Conservation (phyloP, 2,797 vertebrate species). For the Myotis planiceps region DNA sequence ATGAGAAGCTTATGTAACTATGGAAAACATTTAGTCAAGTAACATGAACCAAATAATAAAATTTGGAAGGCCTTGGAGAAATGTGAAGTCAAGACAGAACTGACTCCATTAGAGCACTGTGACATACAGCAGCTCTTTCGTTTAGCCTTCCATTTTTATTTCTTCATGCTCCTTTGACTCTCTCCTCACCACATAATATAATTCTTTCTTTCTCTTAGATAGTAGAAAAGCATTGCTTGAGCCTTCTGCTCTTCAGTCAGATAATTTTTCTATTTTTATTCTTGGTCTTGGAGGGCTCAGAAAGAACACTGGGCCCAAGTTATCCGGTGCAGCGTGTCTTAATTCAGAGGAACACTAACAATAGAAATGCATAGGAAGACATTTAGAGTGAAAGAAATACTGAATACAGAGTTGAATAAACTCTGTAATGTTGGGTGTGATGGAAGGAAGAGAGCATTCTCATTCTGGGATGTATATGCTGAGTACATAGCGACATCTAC, state of each 20-base stretch:
- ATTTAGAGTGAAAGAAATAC: not conserved
- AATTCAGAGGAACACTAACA: not conserved
- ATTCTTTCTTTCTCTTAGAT: not conserved
- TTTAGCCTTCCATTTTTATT: not conserved
- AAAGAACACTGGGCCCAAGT: not conserved
- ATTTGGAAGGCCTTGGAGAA: not conserved
- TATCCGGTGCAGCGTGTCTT: rapidly evolving
- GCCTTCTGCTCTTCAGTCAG: not conserved
- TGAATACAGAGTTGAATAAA: not conserved
- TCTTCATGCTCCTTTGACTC: not conserved
- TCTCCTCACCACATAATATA: not conserved
- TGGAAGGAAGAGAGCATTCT: not conserved
- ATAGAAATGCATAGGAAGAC: not conserved
- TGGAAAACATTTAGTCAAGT: not conserved
- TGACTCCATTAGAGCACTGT: not conserved
- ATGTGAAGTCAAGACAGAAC: not conserved
- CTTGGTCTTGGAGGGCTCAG: rapidly evolving
- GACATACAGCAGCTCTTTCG: not conserved
- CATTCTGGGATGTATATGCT: not conserved
- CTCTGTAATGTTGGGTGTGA: not conserved
- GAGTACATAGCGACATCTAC: not conserved
- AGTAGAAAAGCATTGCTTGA: not conserved
- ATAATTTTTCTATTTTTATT: not conserved
- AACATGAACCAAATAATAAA: not conserved
- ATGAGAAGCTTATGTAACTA: not conserved